phyloP scores from a whole-genome alignment of 2,797 vertebrate genomes.

The Ceyx erithaca region DNA sequence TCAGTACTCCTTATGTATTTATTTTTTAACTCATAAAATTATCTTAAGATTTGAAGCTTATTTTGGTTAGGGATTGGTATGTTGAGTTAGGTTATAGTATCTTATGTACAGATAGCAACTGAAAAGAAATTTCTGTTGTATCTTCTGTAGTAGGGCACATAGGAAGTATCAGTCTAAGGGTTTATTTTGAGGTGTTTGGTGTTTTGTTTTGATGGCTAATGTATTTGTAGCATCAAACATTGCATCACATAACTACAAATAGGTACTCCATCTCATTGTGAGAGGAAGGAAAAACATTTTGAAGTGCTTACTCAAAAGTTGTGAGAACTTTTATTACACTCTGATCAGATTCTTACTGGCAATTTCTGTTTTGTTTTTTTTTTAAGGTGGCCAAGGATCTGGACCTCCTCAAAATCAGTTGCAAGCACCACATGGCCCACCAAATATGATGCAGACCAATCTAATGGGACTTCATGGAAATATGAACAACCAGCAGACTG shows the following conservation, averaged over 20 bases:
- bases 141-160: background rate
- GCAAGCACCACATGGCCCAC: slow-evolving; percentile 85
- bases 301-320: background rate
- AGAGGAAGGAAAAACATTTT: background rate
- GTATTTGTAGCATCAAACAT: background rate
- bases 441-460: slow-evolving; percentile 88
- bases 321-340: background rate
- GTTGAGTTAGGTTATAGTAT: background rate
- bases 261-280: background rate
- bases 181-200: background rate
- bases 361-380: slow-evolving; percentile 2
- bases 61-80: background rate
- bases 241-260: background rate
- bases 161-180: background rate
- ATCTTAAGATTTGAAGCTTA: background rate
- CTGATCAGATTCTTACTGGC: slow-evolving; percentile 13
- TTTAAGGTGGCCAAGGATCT: slow-evolving; percentile 88
- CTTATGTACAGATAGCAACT: background rate
- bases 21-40: background rate
- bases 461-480: slow-evolving; percentile 92
- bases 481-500: slow-evolving; percentile 87
- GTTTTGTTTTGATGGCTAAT: background rate
- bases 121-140: background rate
- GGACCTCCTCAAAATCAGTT: slow-evolving; percentile 89
- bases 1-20: background rate